Conservation (phyloP, 1,140 invertebrate genomes). For the Leptopilina boulardi region DNA sequence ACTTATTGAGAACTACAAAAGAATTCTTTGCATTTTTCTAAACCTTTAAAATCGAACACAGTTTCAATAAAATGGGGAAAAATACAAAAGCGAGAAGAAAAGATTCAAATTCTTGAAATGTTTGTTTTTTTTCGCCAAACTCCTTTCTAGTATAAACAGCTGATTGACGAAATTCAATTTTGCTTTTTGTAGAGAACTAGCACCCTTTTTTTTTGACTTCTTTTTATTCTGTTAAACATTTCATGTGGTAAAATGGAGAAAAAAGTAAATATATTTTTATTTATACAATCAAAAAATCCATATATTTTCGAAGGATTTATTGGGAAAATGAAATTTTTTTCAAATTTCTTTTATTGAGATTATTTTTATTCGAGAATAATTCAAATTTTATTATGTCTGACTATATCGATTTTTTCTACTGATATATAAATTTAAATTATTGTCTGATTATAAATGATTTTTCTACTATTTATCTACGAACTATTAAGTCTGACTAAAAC, state of each 20-base stretch:
- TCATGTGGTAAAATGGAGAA: too few relatives aligned
- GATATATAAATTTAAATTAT: too few relatives aligned
- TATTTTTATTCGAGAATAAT: too few relatives aligned
- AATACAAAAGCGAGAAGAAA: neutral
- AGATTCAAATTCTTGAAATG: slow-evolving; percentile 21
- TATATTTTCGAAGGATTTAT: too few relatives aligned
- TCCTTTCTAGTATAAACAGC: neutral
- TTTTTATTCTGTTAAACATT: slow-evolving; percentile 18
- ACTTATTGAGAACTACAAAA: neutral
- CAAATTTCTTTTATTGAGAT: too few relatives aligned
- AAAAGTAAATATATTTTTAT: neutral
- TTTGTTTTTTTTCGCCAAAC: neutral
- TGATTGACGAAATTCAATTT: neutral
- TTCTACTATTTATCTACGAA: too few relatives aligned
- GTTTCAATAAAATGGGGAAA: slow-evolving; percentile 29
- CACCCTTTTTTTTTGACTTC: neutral
- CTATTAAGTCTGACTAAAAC: neutral
- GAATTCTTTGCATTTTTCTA: neutral
- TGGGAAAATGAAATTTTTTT: too few relatives aligned
- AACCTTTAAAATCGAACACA: neutral
- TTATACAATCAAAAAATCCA: neutral
- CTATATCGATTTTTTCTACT: too few relatives aligned
- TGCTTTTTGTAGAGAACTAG: neutral
- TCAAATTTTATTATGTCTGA: too few relatives aligned
- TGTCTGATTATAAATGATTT: too few relatives aligned